phyloP scores from a whole-genome alignment of 2,888 invertebrate genomes.

The Drosophila birchii region DNA sequence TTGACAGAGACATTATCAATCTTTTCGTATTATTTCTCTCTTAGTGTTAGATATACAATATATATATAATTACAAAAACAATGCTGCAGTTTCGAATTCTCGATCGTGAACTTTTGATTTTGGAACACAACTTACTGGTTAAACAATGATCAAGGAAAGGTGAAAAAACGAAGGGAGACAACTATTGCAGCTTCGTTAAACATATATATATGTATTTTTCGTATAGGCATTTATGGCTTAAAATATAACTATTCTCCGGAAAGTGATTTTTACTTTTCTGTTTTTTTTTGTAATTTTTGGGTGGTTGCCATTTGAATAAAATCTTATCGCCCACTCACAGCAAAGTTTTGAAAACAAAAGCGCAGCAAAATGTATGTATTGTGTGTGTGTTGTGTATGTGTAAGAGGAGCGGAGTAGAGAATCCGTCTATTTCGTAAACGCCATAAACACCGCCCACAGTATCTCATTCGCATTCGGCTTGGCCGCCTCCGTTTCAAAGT shows the following conservation, averaged over 20 bases:
- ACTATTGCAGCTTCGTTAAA: slow-evolving; percentile 28
- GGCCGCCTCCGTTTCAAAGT: slow-evolving; percentile 97
- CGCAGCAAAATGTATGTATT: slow-evolving; percentile 42
- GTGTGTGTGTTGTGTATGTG: slow-evolving; percentile 32
- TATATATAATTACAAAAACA: slow-evolving; percentile 70
- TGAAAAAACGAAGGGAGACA: slow-evolving; percentile 44
- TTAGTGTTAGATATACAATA: slow-evolving; percentile 58
- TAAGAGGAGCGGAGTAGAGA: slow-evolving; percentile 33
- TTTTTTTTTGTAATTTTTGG: not conserved
- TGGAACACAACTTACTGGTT: slow-evolving; percentile 65
- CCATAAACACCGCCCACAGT: slow-evolving; percentile 99
- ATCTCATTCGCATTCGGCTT: slow-evolving; percentile 96
- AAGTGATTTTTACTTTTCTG: slow-evolving; percentile 13
- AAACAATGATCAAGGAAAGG: slow-evolving; percentile 39
- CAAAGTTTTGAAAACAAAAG: slow-evolving; percentile 59
- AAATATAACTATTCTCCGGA: slow-evolving; percentile 30
- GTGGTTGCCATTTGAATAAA: slow-evolving; percentile 27
- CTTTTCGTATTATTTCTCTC: slow-evolving; percentile 22
- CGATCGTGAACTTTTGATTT: slow-evolving; percentile 47
- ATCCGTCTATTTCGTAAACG: slow-evolving; percentile 94
- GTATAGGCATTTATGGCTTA: slow-evolving; percentile 43
- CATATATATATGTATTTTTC: slow-evolving; percentile 47
- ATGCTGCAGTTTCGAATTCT: slow-evolving; percentile 45
- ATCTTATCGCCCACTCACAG: slow-evolving; percentile 39
- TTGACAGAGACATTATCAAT: slow-evolving; percentile 44